A percentile compares a stretch with the other conserved stretches of the same genome.
Evolutionary conservation across 2,888 invertebrate species (phyloP).

Genomic region (Mayetiola destructor): DNA sequence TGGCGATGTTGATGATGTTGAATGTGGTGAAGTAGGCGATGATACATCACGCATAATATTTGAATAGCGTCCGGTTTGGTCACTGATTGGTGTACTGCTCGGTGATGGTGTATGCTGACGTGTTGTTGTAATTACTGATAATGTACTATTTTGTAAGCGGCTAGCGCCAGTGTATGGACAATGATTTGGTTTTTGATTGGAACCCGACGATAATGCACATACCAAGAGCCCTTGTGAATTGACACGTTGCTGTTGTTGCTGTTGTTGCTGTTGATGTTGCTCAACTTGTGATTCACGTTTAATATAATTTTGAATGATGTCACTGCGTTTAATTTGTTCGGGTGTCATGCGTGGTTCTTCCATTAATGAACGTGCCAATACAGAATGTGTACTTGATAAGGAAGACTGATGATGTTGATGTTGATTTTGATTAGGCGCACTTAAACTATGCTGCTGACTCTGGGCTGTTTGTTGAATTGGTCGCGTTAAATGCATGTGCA

Average conservation of each 20-base stretch:
- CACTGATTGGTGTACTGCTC: slow-evolving; percentile 20
- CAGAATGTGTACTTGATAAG: slow-evolving; percentile 75
- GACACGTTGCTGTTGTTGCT: slow-evolving; percentile 17
- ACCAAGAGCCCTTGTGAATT: slow-evolving; percentile 8
- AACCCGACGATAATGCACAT: slow-evolving; percentile 7
- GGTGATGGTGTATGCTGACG: slow-evolving; percentile 23
- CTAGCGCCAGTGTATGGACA: slow-evolving; percentile 20
- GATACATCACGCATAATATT: slow-evolving; percentile 33
- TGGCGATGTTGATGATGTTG: slow-evolving; percentile 31
- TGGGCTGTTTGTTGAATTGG: slow-evolving; percentile 26
- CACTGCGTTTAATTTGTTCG: slow-evolving; percentile 81
- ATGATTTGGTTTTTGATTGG: slow-evolving; percentile 25
- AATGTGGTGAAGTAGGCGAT: slow-evolving; percentile 37
- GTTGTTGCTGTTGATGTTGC: slow-evolving; percentile 9
- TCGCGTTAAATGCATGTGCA: slow-evolving; percentile 42
- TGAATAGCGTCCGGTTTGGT: slow-evolving; percentile 33
- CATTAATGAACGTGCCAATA: slow-evolving; percentile 77
- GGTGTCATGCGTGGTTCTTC: slow-evolving; percentile 89
- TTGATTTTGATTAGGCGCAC: slow-evolving; percentile 7
- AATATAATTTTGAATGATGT: slow-evolving; percentile 84
- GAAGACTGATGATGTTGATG: slow-evolving; percentile 36
- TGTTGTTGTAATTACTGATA: slow-evolving; percentile 48
- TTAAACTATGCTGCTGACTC: slow-evolving; percentile 8
- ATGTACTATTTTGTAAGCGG: slow-evolving; percentile 33
- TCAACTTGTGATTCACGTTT: slow-evolving; percentile 50